A percentile compares a stretch with the other conserved stretches of the same genome.
Conservation (phyloP, 2,888 invertebrate species). For the Gastracanthus pulcherrimus region DNA sequence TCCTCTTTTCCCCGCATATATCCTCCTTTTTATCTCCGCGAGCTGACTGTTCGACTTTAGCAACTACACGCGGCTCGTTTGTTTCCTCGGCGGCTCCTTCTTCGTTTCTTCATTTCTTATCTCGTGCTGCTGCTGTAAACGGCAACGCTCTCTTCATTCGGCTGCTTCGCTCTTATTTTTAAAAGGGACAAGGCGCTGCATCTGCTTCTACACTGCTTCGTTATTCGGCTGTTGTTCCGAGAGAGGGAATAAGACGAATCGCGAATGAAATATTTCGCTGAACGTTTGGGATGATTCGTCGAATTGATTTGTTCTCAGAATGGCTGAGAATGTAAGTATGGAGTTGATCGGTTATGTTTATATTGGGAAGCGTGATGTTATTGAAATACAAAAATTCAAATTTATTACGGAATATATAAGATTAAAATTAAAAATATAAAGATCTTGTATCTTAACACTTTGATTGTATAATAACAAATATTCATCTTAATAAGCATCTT, state of each 20-base stretch:
- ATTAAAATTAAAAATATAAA: too few species aligned
- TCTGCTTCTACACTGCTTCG: not conserved
- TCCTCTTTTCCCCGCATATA: too few species aligned
- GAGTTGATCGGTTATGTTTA: too few species aligned
- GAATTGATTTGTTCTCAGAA: slow-evolving; percentile 11
- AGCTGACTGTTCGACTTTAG: slow-evolving; percentile 32
- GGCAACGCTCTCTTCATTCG: not conserved
- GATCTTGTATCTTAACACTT: too few species aligned
- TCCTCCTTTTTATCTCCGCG: slow-evolving; percentile 14
- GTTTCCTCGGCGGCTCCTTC: slow-evolving; percentile 50
- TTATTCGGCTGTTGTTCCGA: not conserved
- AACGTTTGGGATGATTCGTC: not conserved
- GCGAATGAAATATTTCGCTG: slow-evolving; percentile 17
- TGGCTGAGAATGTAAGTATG: too few species aligned
- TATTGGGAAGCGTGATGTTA: too few species aligned
- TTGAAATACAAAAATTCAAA: too few species aligned
- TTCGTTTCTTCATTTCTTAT: not conserved
- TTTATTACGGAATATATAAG: too few species aligned
- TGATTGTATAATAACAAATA: too few species aligned
- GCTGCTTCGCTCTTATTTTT: slow-evolving; percentile 14
- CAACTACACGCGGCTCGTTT: slow-evolving; percentile 48
- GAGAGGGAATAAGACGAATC: not conserved
- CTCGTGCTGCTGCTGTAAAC: not conserved
- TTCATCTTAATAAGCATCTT: too few species aligned
- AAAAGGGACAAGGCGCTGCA: not conserved